Conservation (phyloP, 2,113 vertebrate genomes). For the Ailuropoda melanoleuca region DNA sequence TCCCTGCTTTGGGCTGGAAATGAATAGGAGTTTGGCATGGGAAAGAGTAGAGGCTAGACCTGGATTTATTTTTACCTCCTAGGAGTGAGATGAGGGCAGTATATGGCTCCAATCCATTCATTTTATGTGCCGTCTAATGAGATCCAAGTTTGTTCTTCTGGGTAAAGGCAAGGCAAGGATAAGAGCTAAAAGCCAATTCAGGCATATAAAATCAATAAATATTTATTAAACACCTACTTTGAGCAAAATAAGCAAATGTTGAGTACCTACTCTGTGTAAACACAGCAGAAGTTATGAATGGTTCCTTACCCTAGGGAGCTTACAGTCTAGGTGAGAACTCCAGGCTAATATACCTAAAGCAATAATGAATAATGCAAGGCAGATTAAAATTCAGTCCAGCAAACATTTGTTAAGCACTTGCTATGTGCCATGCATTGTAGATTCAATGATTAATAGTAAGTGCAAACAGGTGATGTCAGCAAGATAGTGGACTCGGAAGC, state of each 20-base stretch:
- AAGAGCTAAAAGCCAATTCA: conserved; percentile 46
- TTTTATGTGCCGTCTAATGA: background rate
- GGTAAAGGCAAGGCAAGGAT: background rate
- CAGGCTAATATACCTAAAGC: background rate
- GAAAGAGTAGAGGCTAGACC: background rate
- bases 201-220: conserved; percentile 33
- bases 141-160: background rate
- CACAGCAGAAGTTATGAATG: conserved; percentile 11
- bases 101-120: background rate
- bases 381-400: conserved; percentile 4
- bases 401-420: conserved; percentile 8
- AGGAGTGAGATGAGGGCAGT: background rate
- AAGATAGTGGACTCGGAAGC: background rate
- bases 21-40: conserved; percentile 14
- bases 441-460: background rate
- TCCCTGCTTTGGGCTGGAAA: background rate
- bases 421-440: background rate
- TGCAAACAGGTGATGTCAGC: background rate
- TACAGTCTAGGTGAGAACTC: conserved; percentile 5
- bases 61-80: background rate
- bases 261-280: background rate
- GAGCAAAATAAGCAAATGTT: background rate
- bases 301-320: background rate
- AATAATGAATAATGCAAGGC: conserved; percentile 8
- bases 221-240: conserved; percentile 34